Base-by-base conservation (phyloP, 2,888 invertebrate species). In the Agrenia bidenticulata region DNA sequence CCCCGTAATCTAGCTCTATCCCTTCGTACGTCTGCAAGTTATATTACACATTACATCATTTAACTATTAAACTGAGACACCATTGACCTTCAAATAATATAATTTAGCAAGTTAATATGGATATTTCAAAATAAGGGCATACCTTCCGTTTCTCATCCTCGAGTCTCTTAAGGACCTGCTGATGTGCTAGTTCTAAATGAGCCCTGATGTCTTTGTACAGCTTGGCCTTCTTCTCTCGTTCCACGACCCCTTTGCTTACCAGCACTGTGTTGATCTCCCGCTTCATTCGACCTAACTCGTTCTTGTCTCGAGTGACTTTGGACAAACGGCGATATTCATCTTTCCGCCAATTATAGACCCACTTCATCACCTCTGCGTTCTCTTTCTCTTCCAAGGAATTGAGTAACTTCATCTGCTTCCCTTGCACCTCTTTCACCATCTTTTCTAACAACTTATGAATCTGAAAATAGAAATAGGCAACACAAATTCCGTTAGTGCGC, bases 231-330 rank as follows among this genome's bases (percentile, higher is more conserved):
- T 86, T 86, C 75, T 92, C 89, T 66, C 94, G 86, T 81, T 95
- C 95, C 69, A 89, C 88, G 57, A 95, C 95, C 49, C 94, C 95
- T 69, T 90, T 88, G 77, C 90, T 90, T 72, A 96, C 94, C 7
- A 94, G 88, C 77, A 88, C 85, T 67, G 85, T 86, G 55, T 86
- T 86, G 2, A 94, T 92, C 83, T 94, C 89, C 78, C 94, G 82
- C 80, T 92, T 93, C 80, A 90, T 89, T 78, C 92, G 80, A 70
- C 89, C 88, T 76, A 95, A 84, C 80, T 96, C 96, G 71, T 82
- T 94, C 77, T 94, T 90, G 80, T 96, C 94, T 76, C 90, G 86
- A 79, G 94, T 92, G 66, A 89, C 89, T 79, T 93, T 91, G 24
- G 90, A 88, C 67, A 96, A 82, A 56, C 87, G 87, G 79, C 93